Evolutionary conservation across 2,113 vertebrate species (phyloP).

Genomic region (Brienomyrus brachyistius): DNA sequence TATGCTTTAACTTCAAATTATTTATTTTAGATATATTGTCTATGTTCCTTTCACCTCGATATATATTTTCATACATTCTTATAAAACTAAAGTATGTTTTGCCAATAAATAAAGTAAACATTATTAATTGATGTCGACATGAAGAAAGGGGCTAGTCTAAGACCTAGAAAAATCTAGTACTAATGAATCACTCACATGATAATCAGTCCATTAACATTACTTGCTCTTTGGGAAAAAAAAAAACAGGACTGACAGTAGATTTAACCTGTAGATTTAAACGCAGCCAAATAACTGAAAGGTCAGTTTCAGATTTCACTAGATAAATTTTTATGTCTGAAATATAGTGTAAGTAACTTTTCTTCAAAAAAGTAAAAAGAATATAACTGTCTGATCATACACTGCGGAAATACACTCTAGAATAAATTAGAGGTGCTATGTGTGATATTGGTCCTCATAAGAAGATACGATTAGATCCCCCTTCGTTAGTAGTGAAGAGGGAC

Average conservation of each 20-base stretch:
- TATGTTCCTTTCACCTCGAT: neutral
- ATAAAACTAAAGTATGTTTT: neutral
- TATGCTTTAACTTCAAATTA: neutral
- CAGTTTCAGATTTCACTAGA: neutral
- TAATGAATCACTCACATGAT: neutral
- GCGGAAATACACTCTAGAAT: slow-evolving; percentile 13
- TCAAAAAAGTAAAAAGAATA: slow-evolving; percentile 14
- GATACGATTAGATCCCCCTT: slow-evolving; percentile 43
- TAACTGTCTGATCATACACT: neutral
- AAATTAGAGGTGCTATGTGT: slow-evolving; percentile 25
- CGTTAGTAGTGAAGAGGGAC: slow-evolving; percentile 27
- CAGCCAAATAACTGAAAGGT: neutral
- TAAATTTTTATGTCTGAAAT: too few relatives aligned
- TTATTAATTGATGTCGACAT: neutral
- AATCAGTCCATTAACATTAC: neutral
- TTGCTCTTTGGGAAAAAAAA: neutral
- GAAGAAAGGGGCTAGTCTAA: neutral
- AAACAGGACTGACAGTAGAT: neutral
- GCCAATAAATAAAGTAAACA: slow-evolving; percentile 1
- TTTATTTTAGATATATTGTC: neutral
- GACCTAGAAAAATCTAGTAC: neutral
- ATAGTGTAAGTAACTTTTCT: neutral
- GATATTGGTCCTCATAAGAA: slow-evolving; percentile 29
- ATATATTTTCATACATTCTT: neutral
- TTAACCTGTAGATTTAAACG: neutral